phyloP scores from a whole-genome alignment of 2,113 vertebrate species.

The Dasyprocta punctata region DNA sequence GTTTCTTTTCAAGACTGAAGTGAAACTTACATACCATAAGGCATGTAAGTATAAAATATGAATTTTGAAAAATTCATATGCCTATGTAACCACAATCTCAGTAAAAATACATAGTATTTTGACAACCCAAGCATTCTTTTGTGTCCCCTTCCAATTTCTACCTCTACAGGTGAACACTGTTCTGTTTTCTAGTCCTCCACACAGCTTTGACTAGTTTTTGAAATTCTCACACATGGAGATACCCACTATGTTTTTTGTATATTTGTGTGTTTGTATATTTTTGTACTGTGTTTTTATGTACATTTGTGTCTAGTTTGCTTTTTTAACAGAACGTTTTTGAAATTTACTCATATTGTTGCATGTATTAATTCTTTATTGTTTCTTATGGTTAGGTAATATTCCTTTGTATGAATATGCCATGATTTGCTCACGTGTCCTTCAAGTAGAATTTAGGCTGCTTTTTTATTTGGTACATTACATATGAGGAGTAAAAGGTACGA shows the following conservation, averaged over 20 bases:
- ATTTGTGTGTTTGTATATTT: too few relatives aligned
- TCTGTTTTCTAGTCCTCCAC: background rate
- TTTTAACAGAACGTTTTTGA: background rate
- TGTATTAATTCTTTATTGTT: background rate
- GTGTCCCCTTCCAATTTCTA: background rate
- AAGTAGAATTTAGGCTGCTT: background rate
- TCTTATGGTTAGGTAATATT: background rate
- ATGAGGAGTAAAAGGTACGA: background rate
- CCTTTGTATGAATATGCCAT: background rate
- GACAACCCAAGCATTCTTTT: background rate
- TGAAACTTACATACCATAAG: background rate
- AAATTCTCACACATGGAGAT: background rate
- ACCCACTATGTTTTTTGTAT: background rate
- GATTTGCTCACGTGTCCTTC: background rate
- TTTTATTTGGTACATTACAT: background rate
- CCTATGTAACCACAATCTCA: background rate
- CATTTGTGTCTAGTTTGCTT: background rate
- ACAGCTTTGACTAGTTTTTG: background rate
- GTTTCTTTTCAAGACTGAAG: background rate
- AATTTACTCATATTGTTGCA: background rate
- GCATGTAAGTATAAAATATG: background rate
- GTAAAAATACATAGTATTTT: background rate
- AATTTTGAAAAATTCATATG: background rate
- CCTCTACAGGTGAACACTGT: background rate
- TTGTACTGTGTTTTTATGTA: background rate